Evolutionary conservation across 1,140 invertebrate genomes (phyloP).

Genomic region (Chionoecetes opilio): DNA sequence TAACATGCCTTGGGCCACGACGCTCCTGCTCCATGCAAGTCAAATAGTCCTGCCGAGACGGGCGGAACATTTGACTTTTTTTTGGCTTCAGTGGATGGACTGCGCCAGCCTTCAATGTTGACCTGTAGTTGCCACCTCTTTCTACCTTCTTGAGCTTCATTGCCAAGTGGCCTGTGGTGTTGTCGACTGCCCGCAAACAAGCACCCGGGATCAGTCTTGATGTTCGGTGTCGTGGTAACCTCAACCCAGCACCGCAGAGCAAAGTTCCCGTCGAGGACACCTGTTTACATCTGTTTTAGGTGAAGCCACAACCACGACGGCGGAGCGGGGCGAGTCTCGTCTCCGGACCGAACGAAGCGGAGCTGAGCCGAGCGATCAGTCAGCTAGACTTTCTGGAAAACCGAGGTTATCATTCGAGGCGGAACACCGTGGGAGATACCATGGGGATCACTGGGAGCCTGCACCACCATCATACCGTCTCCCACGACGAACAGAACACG

Average conservation of each 20-base stretch:
- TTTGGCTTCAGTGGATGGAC: background rate
- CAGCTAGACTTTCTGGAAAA: slow-evolving; percentile 53
- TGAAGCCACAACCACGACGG: slow-evolving; percentile 55
- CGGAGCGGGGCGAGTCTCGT: slow-evolving; percentile 52
- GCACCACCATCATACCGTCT: background rate
- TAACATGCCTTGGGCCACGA: background rate
- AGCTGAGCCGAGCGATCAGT: slow-evolving; percentile 63
- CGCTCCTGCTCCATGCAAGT: background rate
- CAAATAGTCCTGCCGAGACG: background rate
- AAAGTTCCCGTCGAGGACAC: background rate
- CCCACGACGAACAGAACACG: background rate
- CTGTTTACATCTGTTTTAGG: slow-evolving; percentile 56
- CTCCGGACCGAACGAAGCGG: background rate
- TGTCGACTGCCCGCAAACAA: background rate
- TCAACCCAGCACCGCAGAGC: background rate
- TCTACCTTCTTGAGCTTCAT: background rate
- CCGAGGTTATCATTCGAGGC: slow-evolving; percentile 47
- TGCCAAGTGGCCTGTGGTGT: background rate
- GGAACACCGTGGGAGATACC: slow-evolving; percentile 55
- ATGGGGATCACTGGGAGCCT: slow-evolving; percentile 35
- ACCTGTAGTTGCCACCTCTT: background rate
- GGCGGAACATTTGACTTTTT: background rate
- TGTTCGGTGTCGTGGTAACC: slow-evolving; percentile 65
- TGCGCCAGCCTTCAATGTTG: background rate
- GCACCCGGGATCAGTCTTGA: slow-evolving; percentile 32